Base-by-base conservation (phyloP, 2,113 vertebrate genomes). In the Petaurus breviceps region DNA sequence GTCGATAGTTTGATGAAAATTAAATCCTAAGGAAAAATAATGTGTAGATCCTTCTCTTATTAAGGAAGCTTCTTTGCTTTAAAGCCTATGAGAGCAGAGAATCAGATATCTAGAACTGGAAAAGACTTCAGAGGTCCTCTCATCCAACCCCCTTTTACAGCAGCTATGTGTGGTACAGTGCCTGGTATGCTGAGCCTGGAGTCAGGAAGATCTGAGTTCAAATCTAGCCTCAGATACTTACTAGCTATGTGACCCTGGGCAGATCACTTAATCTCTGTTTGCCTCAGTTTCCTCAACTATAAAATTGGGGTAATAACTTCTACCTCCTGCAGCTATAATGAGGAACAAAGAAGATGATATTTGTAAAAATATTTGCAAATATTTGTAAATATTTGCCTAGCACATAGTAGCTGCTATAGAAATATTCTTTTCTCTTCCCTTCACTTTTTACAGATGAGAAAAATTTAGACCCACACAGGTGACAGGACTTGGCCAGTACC, bases 1-100 rank as follows among this genome's bases (percentile, higher is more conserved):
- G 90, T 94, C 93, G 96, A 96, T 97, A 84, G 89, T 97, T 92
- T 96, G 54, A 51, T 95, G 97, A 68, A 98, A 98, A 97, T 95
- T 97, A 91, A 97, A 16, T 46, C 95, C 51, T 95, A 52, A 91
- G 92, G 90, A 95, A 95, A 96, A 31, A 96, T 94, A 24, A 84
- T 91, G 90, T 92, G 94, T 89, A 51, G 94, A 3, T 94, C 90
- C 25, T 50, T 37, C 3, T 94, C 89, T 26, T 95, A 68, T 84
- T 96, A 54, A 96, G 57, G 92, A 96, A 90, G 24, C 37, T 95
- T 49, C 94, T 95, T 50, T 77, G 54, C 51, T 94, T 95, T 96
- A 96, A 95, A 96, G 89, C 90, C 89, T 94, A 46, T 52, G 5
- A 43, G 5, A 43, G 14, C 31, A 77, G 37, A 77, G 14, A 16